These are phyloP conservation scores for Nebria ingens DNA, from an alignment of 1,140 invertebrate species.

Conservation along the genomic window DNA sequence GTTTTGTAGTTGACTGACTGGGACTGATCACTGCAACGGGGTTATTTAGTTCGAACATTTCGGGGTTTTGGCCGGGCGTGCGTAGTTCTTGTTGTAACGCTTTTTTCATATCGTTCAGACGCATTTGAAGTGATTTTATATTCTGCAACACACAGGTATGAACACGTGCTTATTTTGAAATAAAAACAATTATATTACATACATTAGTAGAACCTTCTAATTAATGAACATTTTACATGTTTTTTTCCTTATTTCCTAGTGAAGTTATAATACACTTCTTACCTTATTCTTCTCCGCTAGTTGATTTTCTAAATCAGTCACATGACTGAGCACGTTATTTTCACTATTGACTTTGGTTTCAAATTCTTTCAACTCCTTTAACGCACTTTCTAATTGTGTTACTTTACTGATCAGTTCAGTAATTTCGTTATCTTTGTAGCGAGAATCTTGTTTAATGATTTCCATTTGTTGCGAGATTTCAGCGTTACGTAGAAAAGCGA, in stretches of 20 bases:
- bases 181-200: not conserved
- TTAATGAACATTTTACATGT: too few relatives aligned
- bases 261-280: slow-evolving; percentile 14
- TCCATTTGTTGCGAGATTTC: slow-evolving; percentile 74
- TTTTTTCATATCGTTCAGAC: slow-evolving; percentile 80
- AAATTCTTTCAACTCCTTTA: slow-evolving; percentile 37
- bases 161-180: too few relatives aligned
- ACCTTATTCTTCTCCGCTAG: slow-evolving; percentile 71
- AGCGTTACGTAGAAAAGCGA: slow-evolving; percentile 65
- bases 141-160: slow-evolving; percentile 60
- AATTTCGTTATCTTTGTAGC: slow-evolving; percentile 50
- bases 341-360: slow-evolving; percentile 41
- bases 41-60: slow-evolving; percentile 20
- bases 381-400: slow-evolving; percentile 36
- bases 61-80: slow-evolving; percentile 28
- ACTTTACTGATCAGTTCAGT: slow-evolving; percentile 41
- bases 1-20: slow-evolving; percentile 40
- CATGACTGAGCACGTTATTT: slow-evolving; percentile 45
- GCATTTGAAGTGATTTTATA: slow-evolving; percentile 78
- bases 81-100: slow-evolving; percentile 78
- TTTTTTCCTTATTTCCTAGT: too few relatives aligned
- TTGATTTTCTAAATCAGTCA: slow-evolving; percentile 61
- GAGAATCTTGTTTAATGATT: slow-evolving; percentile 56
- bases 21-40: slow-evolving; percentile 38
- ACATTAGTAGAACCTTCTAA: not conserved